Conservation (phyloP, 30 jellyfish, hydroid and myxozoan species). For the Hydra vulgaris region DNA sequence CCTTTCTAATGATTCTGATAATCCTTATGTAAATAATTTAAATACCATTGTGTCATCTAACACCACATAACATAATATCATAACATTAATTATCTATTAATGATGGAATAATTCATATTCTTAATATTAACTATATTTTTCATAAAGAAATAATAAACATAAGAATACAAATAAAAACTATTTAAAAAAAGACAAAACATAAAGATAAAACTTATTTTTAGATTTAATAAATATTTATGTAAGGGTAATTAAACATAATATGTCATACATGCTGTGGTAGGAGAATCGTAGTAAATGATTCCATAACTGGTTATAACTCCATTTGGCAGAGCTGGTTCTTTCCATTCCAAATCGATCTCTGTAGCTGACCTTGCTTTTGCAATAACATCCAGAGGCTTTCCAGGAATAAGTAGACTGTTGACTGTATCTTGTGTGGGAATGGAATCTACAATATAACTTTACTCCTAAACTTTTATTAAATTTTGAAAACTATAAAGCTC, state of each 20-base stretch:
- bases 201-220: too few species aligned
- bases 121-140: too few species aligned
- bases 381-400: constrained; percentile 52
- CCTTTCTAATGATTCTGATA: too few species aligned
- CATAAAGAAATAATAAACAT: neutral
- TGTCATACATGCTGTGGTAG: constrained; percentile 9
- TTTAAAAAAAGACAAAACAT: too few species aligned
- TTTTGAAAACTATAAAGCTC: too few species aligned
- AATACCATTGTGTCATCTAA: too few species aligned
- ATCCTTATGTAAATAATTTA: too few species aligned
- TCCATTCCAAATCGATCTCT: constrained; percentile 52
- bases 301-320: constrained; percentile 46
- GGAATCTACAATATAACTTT: neutral
- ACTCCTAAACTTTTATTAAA: neutral
- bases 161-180: neutral
- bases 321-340: constrained; percentile 60
- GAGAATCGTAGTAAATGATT: constrained; percentile 18
- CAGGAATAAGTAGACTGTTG: constrained; percentile 38
- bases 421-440: constrained; percentile 11
- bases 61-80: too few species aligned
- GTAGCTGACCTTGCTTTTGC: constrained; percentile 51
- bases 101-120: too few species aligned
- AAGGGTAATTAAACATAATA: neutral
- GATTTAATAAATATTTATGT: too few species aligned
- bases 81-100: too few species aligned